Conservation (phyloP, 2,797 vertebrate genomes). For the Apogon talboti region DNA sequence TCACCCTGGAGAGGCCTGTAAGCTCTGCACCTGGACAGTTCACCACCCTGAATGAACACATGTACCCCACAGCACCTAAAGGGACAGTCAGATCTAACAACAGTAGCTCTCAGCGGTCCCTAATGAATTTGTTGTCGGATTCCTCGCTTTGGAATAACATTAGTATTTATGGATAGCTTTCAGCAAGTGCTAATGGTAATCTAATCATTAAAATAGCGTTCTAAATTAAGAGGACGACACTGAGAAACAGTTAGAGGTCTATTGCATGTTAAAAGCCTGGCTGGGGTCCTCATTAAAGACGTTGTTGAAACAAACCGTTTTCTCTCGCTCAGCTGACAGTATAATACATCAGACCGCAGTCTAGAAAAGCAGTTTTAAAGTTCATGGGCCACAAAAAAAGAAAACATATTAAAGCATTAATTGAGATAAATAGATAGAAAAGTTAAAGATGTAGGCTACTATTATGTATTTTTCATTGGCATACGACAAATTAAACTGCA, state of each 20-base stretch:
- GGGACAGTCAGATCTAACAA: constrained; percentile 53
- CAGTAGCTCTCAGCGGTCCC: constrained; percentile 28
- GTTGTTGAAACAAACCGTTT: constrained; percentile 53
- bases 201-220: constrained; percentile 68
- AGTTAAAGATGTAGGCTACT: not conserved
- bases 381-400: constrained; percentile 32
- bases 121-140: constrained; percentile 65
- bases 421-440: not conserved
- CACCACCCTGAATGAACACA: constrained; percentile 58
- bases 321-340: constrained; percentile 47
- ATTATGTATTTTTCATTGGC: not conserved
- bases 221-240: constrained; percentile 64
- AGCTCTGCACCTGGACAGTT: constrained; percentile 70
- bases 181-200: constrained; percentile 59
- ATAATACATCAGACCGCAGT: constrained; percentile 44
- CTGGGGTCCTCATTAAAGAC: constrained; percentile 54
- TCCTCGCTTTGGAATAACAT: constrained; percentile 51
- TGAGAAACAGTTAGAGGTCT: constrained; percentile 60
- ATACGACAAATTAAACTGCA: not conserved
- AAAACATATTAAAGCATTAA: constrained; percentile 13
- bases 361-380: not conserved
- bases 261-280: constrained; percentile 58
- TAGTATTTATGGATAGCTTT: constrained; percentile 63
- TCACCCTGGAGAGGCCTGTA: constrained; percentile 62
- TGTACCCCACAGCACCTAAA: constrained; percentile 46